phyloP scores from a whole-genome alignment of 1,140 invertebrate species.

The Brachionus plicatilis region DNA sequence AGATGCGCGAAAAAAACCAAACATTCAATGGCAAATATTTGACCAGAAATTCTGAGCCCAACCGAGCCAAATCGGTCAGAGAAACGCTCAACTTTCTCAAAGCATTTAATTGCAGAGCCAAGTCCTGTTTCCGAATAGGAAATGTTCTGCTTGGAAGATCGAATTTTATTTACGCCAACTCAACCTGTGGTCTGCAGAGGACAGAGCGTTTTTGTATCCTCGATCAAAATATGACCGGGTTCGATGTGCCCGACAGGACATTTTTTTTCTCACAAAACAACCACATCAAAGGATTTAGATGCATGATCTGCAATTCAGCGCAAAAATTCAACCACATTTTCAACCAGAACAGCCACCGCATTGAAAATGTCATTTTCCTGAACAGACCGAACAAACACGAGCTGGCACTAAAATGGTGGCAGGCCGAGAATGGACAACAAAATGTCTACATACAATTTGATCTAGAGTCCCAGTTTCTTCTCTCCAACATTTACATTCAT shows the following conservation, averaged over 20 bases:
- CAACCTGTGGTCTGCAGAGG: constrained; percentile 77
- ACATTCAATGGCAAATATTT: constrained; percentile 24
- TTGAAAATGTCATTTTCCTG: constrained; percentile 76
- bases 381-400: constrained; percentile 56
- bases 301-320: constrained; percentile 80
- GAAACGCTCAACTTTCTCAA: not conserved
- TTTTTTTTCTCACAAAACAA: constrained; percentile 86
- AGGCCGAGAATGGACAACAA: constrained; percentile 84
- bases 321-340: constrained; percentile 51
- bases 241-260: constrained; percentile 72
- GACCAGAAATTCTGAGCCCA: not conserved
- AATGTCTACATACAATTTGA: constrained; percentile 81
- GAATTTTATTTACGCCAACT: constrained; percentile 72
- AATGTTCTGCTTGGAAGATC: constrained; percentile 92
- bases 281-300: constrained; percentile 71
- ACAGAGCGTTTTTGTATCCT: constrained; percentile 62
- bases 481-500: constrained; percentile 90
- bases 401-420: constrained; percentile 69
- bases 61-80: not conserved
- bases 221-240: not conserved
- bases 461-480: constrained; percentile 90
- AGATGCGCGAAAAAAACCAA: not conserved
- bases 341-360: constrained; percentile 66
- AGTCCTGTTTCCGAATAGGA: constrained; percentile 94
- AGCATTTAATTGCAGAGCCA: constrained; percentile 67